A percentile compares a stretch with the other conserved stretches of the same genome.
phyloP scores from a whole-genome alignment of 2,888 invertebrate species.

The Dynastes hyllus region DNA sequence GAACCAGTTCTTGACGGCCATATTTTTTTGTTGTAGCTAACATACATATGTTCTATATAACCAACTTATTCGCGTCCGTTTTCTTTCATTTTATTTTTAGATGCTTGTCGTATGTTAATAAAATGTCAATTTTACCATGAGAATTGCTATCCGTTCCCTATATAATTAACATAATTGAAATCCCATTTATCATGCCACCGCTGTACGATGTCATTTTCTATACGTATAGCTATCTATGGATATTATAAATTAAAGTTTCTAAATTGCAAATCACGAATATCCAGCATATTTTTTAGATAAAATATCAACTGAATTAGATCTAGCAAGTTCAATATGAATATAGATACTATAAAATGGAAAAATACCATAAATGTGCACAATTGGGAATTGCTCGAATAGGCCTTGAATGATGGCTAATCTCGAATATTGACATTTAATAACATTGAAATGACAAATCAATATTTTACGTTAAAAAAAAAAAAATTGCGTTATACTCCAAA shows the following conservation, averaged over 20 bases:
- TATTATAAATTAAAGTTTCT: conserved; percentile 22
- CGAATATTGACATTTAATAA: no score
- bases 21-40: background rate
- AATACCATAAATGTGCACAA: background rate
- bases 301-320: background rate
- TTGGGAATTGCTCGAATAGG: no score
- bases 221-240: background rate
- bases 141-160: conserved; percentile 10
- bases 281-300: conserved; percentile 14
- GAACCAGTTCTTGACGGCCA: background rate
- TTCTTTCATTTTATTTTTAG: background rate
- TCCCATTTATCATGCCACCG: conserved; percentile 19
- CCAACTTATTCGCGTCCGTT: background rate
- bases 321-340: background rate
- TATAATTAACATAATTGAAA: conserved; percentile 46
- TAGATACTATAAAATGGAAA: background rate
- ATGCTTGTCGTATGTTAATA: conserved; percentile 32
- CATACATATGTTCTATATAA: background rate
- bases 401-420: no score
- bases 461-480: no score
- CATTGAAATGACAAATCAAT: no score
- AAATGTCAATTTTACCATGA: conserved; percentile 32
- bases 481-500: no score
- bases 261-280: conserved; percentile 22
- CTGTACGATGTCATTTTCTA: background rate